Evolutionary conservation across 37 sponge, comb jelly and placozoan species (phyloP).

Genomic region (Cliona cf. orientalis): DNA sequence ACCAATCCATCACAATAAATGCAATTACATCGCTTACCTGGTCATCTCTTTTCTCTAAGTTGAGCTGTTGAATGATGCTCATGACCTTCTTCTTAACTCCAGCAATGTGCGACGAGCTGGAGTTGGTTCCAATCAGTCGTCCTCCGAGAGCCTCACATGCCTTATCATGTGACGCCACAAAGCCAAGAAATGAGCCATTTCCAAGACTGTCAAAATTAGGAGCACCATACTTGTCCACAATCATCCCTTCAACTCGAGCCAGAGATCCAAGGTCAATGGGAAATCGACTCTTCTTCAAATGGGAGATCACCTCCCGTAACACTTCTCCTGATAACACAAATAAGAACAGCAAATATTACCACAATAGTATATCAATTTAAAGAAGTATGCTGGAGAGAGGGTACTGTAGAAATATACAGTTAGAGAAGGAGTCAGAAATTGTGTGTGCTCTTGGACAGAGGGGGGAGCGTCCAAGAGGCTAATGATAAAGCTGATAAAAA

Average conservation of each 20-base stretch:
- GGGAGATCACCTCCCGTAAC: not conserved
- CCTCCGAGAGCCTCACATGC: slow-evolving; percentile 22
- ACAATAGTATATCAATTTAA: not conserved
- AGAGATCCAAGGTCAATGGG: slow-evolving; percentile 46
- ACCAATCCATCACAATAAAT: not conserved
- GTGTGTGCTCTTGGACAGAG: too few species aligned
- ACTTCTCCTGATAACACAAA: slow-evolving; percentile 39
- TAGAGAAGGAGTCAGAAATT: too few species aligned
- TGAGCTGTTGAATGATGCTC: slow-evolving; percentile 3
- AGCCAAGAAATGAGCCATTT: slow-evolving; percentile 53
- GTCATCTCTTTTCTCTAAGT: not conserved
- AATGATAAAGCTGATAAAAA: not conserved
- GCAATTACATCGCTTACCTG: not conserved
- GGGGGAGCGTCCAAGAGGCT: too few species aligned
- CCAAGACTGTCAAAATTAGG: slow-evolving; percentile 33
- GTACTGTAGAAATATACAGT: not conserved
- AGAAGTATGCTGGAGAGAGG: slow-evolving; percentile 2
- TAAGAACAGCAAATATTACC: not conserved
- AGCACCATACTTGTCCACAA: slow-evolving; percentile 21
- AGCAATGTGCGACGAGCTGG: not conserved
- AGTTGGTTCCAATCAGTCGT: not conserved
- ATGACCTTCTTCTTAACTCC: slow-evolving; percentile 1
- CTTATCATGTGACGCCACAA: slow-evolving; percentile 18
- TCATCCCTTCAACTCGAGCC: slow-evolving; percentile 20
- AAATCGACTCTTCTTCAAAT: slow-evolving; percentile 14